Evolutionary conservation across 2,888 invertebrate genomes (phyloP).

Genomic region (Biston betularia): DNA sequence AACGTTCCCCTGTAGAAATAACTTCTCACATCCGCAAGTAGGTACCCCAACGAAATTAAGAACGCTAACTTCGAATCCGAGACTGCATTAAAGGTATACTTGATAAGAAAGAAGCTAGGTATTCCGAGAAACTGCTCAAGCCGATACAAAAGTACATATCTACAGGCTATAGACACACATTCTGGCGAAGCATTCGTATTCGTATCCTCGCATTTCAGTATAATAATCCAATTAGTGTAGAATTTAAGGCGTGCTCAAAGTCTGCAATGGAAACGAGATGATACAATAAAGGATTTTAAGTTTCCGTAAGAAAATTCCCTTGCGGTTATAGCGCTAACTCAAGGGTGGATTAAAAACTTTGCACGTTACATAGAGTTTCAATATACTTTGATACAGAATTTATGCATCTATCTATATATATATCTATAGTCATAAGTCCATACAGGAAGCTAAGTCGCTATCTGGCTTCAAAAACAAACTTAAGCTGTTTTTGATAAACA

Average conservation of each 20-base stretch:
- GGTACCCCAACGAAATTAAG: slow-evolving; percentile 56
- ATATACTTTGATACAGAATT: neutral
- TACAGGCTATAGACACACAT: slow-evolving; percentile 55
- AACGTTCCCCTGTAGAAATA: slow-evolving; percentile 37
- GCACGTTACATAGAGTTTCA: neutral
- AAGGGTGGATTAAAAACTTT: slow-evolving; percentile 17
- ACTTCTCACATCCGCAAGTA: slow-evolving; percentile 46
- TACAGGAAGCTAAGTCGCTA: too few relatives aligned
- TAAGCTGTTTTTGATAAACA: too few relatives aligned
- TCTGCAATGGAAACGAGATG: slow-evolving; percentile 53
- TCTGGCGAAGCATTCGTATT: slow-evolving; percentile 52
- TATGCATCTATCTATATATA: too few relatives aligned
- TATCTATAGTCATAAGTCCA: too few relatives aligned
- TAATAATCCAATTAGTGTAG: slow-evolving; percentile 72
- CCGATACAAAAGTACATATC: slow-evolving; percentile 40
- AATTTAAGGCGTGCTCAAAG: slow-evolving; percentile 63
- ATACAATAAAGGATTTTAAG: slow-evolving; percentile 52
- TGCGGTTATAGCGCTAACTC: slow-evolving; percentile 35
- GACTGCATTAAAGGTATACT: slow-evolving; percentile 58
- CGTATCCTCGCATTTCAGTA: slow-evolving; percentile 58
- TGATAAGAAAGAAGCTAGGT: slow-evolving; percentile 56
- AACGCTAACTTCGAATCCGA: slow-evolving; percentile 60
- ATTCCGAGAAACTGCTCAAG: slow-evolving; percentile 45
- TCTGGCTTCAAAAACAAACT: too few relatives aligned
- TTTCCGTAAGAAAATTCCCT: slow-evolving; percentile 43